Base-by-base conservation (phyloP, 2,113 vertebrate genomes). In the Rhinogobius similis region DNA sequence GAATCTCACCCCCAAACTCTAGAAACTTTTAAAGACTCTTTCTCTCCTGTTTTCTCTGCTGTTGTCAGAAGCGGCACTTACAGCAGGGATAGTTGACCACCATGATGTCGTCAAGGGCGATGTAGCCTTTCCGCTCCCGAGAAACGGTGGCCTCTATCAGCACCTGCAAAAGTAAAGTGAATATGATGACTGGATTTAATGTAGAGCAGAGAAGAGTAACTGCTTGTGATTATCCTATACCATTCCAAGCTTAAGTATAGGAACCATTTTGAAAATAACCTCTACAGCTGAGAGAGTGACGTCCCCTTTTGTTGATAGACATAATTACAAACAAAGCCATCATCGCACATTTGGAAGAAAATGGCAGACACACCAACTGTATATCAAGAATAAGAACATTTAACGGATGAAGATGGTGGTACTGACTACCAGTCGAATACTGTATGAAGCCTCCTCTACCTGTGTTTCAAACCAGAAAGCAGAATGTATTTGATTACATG, bases 61-160 rank as follows among this genome's bases (percentile, higher is more conserved):
- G 23, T 77, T 76, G 72, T 73, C 61, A 82, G 61, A 78, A 73
- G 76, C 67, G 79, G 71, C 69, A 97, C 97, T 98, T 93, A 99
- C 98, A 95, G 80, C 98, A 99, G 0, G 98, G 97, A 70, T 98
- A 98, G 88, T 96, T 99, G 84, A 98, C 90, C 59, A 99, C 93
- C 90, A 98, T 86, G 82, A 99, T 96, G 90, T 99, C 96, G 84
- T 99, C 98, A 72, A 99, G 82, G 66, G 95, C 98, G 20, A 99
- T 93, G 87, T 96, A 98, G 38, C 97, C 98, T 65, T 91, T 92
- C 10, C 74, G 93, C 70, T 97, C 96, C 1, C 90, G 87, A 82
- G 96, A 97, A 76, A 98, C 91, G 12, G 95, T 94, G 0, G 96
- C 96, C 90, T 99, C 97, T 27, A 99, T 96, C 79, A 98, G 93